A percentile compares a stretch with the other conserved stretches of the same genome.
Evolutionary conservation across 2,113 vertebrate species (phyloP).

Genomic region (Eidolon helvum): DNA sequence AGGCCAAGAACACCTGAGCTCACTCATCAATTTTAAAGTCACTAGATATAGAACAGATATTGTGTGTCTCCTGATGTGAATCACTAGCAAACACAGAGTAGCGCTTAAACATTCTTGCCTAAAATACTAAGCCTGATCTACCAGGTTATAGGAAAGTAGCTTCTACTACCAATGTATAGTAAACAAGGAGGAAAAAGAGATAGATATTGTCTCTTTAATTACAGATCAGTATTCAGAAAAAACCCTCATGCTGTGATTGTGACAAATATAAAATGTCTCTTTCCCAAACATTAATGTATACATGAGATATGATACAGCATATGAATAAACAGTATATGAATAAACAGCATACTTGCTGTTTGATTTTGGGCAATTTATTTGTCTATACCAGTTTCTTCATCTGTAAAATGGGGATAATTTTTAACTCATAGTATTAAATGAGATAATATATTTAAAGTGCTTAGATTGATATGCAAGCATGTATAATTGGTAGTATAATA

Average conservation of each 20-base stretch:
- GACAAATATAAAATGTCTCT: slow-evolving; percentile 11
- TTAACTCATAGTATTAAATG: neutral
- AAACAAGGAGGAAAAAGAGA: neutral
- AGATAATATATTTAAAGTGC: neutral
- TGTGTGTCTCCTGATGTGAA: neutral
- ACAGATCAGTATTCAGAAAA: neutral
- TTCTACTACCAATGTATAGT: neutral
- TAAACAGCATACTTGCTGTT: neutral
- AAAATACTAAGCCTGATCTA: neutral
- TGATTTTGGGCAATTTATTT: slow-evolving; percentile 23
- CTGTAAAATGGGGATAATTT: neutral
- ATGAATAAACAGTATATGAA: neutral
- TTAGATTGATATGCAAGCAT: neutral
- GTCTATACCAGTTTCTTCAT: neutral
- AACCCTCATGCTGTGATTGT: neutral
- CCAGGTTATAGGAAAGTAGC: neutral
- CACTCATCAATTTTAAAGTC: neutral
- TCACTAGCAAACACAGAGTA: neutral
- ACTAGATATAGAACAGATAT: neutral
- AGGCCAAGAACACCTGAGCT: neutral
- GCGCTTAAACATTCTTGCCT: neutral
- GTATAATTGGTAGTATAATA: neutral
- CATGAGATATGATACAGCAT: neutral
- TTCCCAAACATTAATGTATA: neutral
- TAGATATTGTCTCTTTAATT: neutral